These are phyloP conservation scores for Asarcornis scutulata DNA, from an alignment of 2,113 vertebrate species.

Conservation along the genomic window DNA sequence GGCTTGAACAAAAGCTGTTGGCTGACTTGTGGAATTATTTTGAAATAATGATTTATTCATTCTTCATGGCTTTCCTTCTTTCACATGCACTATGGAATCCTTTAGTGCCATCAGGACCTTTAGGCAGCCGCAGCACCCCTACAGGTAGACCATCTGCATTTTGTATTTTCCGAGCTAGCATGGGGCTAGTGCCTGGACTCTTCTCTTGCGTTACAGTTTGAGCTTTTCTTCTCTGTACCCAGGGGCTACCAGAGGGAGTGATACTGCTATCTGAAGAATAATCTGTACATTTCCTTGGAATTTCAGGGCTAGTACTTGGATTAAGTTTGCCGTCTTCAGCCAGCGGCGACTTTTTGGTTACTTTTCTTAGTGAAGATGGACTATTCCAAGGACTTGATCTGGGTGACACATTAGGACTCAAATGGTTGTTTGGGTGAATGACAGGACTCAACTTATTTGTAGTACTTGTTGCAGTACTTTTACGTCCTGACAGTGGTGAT, in stretches of 20 bases:
- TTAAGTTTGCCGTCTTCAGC: slow-evolving; percentile 82
- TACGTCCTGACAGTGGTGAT: slow-evolving; percentile 85
- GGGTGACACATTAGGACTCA: slow-evolving; percentile 91
- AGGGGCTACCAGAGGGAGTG: slow-evolving; percentile 94
- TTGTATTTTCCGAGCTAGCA: slow-evolving; percentile 88
- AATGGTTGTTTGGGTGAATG: slow-evolving; percentile 83
- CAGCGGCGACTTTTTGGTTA: slow-evolving; percentile 86
- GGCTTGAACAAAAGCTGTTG: neutral
- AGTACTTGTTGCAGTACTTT: slow-evolving; percentile 74
- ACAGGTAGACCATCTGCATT: slow-evolving; percentile 87
- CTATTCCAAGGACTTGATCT: slow-evolving; percentile 95
- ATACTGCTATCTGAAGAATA: slow-evolving; percentile 95
- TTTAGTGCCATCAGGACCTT: slow-evolving; percentile 91
- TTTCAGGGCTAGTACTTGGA: slow-evolving; percentile 79
- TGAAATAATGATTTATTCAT: neutral
- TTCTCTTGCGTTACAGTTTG: slow-evolving; percentile 86
- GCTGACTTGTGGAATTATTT: neutral
- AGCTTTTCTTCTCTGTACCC: slow-evolving; percentile 93
- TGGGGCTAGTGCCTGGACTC: slow-evolving; percentile 88
- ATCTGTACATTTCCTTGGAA: slow-evolving; percentile 80
- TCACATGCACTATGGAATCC: slow-evolving; percentile 87
- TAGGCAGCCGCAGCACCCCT: slow-evolving; percentile 89
- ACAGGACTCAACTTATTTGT: slow-evolving; percentile 86
- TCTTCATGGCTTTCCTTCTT: slow-evolving; percentile 70
- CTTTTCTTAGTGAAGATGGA: slow-evolving; percentile 88